A percentile compares a stretch with the other conserved stretches of the same genome.
phyloP scores from a whole-genome alignment of 2,888 invertebrate genomes.

The Microchrysa polita region DNA sequence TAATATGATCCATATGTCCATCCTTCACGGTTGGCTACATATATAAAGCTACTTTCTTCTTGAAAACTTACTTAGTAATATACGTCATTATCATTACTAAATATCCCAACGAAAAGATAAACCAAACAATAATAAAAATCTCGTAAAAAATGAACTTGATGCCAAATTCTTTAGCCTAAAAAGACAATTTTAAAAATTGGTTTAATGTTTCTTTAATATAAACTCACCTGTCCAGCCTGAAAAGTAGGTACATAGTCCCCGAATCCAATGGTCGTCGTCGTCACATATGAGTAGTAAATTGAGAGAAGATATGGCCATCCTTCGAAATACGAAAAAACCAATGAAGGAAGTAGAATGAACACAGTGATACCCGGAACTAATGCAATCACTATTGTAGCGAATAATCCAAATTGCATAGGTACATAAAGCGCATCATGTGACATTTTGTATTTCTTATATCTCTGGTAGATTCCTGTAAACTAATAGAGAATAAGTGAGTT shows the following conservation, averaged over 20 bases:
- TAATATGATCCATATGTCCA: slow-evolving; percentile 47
- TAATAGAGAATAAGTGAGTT: slow-evolving; percentile 61
- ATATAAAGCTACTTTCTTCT: slow-evolving; percentile 9
- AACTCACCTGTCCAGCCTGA: slow-evolving; percentile 60
- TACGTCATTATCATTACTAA: slow-evolving; percentile 90
- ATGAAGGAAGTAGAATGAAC: slow-evolving; percentile 87
- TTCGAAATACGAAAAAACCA: slow-evolving; percentile 85
- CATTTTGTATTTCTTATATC: slow-evolving; percentile 78
- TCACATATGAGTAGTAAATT: slow-evolving; percentile 88
- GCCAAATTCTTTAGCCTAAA: slow-evolving; percentile 65
- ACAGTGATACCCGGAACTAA: slow-evolving; percentile 89
- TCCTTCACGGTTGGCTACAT: not conserved
- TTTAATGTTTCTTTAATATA: not conserved
- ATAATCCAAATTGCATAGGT: slow-evolving; percentile 75
- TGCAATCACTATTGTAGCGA: slow-evolving; percentile 83
- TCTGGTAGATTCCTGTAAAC: slow-evolving; percentile 81
- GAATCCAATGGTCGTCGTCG: slow-evolving; percentile 89
- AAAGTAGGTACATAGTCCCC: slow-evolving; percentile 88
- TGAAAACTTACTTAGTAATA: slow-evolving; percentile 69
- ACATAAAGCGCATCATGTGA: slow-evolving; percentile 71
- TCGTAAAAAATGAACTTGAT: slow-evolving; percentile 77
- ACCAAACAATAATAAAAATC: slow-evolving; percentile 85
- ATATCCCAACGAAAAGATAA: slow-evolving; percentile 91
- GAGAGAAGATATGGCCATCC: slow-evolving; percentile 86
- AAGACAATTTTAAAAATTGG: slow-evolving; percentile 22